phyloP scores from a whole-genome alignment of 2,113 vertebrate genomes.

The Coracopsis vasa region DNA sequence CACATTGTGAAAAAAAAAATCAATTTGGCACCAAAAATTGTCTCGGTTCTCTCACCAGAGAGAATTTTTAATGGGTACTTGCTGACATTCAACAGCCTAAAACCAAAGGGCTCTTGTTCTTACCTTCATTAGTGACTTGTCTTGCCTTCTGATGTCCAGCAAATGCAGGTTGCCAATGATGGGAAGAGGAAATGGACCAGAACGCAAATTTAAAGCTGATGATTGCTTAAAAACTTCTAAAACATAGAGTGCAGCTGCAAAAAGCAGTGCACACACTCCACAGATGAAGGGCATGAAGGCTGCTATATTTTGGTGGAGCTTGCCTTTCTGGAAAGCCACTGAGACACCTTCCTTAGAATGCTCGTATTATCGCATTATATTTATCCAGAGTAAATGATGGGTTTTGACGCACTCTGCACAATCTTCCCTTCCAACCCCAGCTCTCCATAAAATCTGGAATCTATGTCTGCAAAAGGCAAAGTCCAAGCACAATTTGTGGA shows the following conservation, averaged over 20 bases:
- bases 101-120: background rate
- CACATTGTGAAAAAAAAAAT: background rate
- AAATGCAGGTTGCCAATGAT: conserved; percentile 50
- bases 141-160: conserved; percentile 41
- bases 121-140: conserved; percentile 47
- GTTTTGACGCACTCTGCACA: background rate
- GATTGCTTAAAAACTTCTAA: background rate
- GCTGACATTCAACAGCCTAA: background rate
- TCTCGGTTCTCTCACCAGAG: background rate
- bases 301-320: background rate
- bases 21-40: background rate
- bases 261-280: background rate
- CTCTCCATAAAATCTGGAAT: background rate
- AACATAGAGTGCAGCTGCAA: background rate
- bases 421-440: background rate
- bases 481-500: background rate
- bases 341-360: background rate
- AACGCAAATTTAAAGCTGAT: background rate
- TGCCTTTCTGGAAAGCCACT: background rate
- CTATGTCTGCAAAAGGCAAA: background rate
- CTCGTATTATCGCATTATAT: accelerated
- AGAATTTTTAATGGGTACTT: background rate
- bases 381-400: background rate
- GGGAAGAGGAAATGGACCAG: background rate
- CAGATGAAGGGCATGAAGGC: background rate